phyloP scores from a whole-genome alignment of 2,888 invertebrate species.

The Candidula unifasciata region DNA sequence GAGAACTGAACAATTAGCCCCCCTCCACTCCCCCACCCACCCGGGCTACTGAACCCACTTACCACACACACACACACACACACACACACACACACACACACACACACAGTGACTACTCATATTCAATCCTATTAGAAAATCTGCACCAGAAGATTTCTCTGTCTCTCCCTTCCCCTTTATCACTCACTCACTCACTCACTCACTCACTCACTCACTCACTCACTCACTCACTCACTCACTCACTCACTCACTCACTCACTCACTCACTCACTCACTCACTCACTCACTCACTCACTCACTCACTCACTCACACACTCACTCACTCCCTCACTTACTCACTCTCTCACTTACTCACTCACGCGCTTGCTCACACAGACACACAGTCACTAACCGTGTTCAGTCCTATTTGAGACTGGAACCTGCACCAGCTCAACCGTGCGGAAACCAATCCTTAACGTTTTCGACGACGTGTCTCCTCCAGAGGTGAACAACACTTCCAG shows the following conservation, averaged over 20 bases:
- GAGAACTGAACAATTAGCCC: no score
- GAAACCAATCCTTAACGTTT: constrained; percentile 87
- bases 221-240: constrained; percentile 33
- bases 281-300: constrained; percentile 3
- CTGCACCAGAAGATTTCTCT: no score
- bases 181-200: constrained; percentile 26
- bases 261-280: constrained; percentile 20
- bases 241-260: constrained; percentile 27
- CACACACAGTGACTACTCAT: no score
- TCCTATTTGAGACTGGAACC: constrained; percentile 79
- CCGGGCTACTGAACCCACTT: no score
- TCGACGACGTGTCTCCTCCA: constrained; percentile 67
- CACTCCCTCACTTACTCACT: no score
- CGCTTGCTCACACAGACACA: no score
- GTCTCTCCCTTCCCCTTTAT: neutral
- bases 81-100: no score
- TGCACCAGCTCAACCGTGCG: constrained; percentile 90
- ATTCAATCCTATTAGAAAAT: no score
- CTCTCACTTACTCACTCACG: no score
- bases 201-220: constrained; percentile 20
- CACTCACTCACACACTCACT: neutral
- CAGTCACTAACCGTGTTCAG: constrained; percentile 12
- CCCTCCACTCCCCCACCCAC: no score
- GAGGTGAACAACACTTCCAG: constrained; percentile 71
- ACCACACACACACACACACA: no score